These are phyloP conservation scores for Drosophila dunni DNA, from an alignment of 1,140 invertebrate genomes.

Conservation along the genomic window DNA sequence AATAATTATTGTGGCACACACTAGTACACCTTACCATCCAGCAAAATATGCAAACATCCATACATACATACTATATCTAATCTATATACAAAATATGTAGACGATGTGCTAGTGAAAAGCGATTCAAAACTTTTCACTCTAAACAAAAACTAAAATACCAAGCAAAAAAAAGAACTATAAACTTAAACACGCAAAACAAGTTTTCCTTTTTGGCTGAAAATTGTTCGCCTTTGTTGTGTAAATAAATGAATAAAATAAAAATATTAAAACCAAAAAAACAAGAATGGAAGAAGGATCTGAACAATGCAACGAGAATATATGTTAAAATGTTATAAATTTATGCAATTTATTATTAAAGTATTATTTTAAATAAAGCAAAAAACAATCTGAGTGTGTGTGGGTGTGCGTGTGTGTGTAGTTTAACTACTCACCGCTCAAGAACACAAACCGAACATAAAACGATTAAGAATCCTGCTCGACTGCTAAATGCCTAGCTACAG, in stretches of 20 bases:
- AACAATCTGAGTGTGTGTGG: neutral
- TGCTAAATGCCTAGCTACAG: too few species aligned
- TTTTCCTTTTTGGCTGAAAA: slow-evolving; percentile 35
- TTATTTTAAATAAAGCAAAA: slow-evolving; percentile 66
- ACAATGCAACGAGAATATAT: slow-evolving; percentile 66
- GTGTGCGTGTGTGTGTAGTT: slow-evolving; percentile 15
- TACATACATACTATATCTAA: slow-evolving; percentile 27
- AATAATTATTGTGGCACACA: slow-evolving; percentile 43
- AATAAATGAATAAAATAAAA: slow-evolving; percentile 39
- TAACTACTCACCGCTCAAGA: slow-evolving; percentile 3
- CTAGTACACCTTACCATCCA: slow-evolving; percentile 37
- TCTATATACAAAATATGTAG: slow-evolving; percentile 37
- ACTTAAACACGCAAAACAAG: slow-evolving; percentile 26
- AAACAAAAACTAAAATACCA: slow-evolving; percentile 42
- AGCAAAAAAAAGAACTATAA: slow-evolving; percentile 23
- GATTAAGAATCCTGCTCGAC: too few species aligned
- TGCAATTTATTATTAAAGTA: slow-evolving; percentile 84
- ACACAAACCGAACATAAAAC: neutral
- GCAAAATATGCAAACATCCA: slow-evolving; percentile 13
- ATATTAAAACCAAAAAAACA: slow-evolving; percentile 33
- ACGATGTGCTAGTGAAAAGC: slow-evolving; percentile 47
- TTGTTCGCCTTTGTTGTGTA: slow-evolving; percentile 64
- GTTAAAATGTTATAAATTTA: slow-evolving; percentile 81
- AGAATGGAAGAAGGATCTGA: slow-evolving; percentile 21
- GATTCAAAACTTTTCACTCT: slow-evolving; percentile 50